Percentiles rank a stretch among this genome's conserved stretches.
Conservation (phyloP, 64 coral and sea anemone species). For the Acropora tenuis region DNA sequence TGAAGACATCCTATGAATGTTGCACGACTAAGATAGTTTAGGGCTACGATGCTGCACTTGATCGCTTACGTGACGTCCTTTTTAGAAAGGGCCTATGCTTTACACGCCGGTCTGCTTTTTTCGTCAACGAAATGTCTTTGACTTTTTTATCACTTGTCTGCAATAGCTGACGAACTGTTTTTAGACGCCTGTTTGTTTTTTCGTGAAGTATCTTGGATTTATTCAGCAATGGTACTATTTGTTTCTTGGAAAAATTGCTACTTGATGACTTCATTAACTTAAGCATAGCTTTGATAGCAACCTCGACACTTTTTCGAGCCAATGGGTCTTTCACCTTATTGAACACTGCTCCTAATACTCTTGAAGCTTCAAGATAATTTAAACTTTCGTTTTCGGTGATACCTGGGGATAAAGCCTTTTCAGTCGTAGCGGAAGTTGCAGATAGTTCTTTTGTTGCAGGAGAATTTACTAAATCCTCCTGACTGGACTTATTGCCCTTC, state of each 20-base stretch:
- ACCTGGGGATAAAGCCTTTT: neutral
- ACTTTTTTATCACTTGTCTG: neutral
- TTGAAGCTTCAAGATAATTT: slow-evolving; percentile 69
- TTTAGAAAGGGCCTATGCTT: neutral
- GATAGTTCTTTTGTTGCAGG: slow-evolving; percentile 1
- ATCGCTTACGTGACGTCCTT: neutral
- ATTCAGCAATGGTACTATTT: slow-evolving; percentile 34
- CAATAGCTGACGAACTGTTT: slow-evolving; percentile 1
- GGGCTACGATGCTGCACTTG: neutral
- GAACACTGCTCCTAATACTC: slow-evolving; percentile 89
- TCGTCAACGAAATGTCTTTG: neutral
- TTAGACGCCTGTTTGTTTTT: neutral
- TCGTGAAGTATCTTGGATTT: neutral
- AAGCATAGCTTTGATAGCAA: slow-evolving; percentile 93
- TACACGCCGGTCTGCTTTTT: neutral
- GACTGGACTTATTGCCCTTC: slow-evolving; percentile 10
- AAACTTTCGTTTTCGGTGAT: slow-evolving; percentile 5
- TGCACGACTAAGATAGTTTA: no score
- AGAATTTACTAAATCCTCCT: slow-evolving; percentile 19
- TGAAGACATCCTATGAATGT: no score
- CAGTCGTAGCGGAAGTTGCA: neutral
- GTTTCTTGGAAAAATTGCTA: slow-evolving; percentile 37
- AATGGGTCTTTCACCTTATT: slow-evolving; percentile 91
- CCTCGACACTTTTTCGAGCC: slow-evolving; percentile 88
- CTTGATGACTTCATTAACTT: slow-evolving; percentile 64